A percentile compares a stretch with the other conserved stretches of the same genome.
phyloP scores from a whole-genome alignment of 2,888 invertebrate genomes.

The Ochlodes sylvanus region DNA sequence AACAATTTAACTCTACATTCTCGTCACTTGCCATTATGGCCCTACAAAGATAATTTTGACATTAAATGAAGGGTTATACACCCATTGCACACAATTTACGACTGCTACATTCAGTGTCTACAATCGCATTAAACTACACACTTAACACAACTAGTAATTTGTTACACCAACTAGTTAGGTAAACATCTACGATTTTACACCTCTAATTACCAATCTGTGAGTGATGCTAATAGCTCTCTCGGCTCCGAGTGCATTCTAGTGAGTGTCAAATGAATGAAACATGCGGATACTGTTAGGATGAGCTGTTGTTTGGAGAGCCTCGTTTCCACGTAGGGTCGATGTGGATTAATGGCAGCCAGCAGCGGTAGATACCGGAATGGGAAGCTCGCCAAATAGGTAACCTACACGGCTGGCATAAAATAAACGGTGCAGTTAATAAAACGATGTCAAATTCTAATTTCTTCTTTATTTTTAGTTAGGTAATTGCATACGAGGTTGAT shows the following conservation, averaged over 20 bases:
- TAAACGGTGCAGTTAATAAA: neutral
- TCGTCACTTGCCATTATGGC: too few relatives aligned
- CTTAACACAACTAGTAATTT: too few relatives aligned
- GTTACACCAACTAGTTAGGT: too few relatives aligned
- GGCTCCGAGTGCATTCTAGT: neutral
- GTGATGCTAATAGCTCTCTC: slow-evolving; percentile 9
- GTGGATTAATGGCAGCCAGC: slow-evolving; percentile 4
- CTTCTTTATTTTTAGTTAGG: too few relatives aligned
- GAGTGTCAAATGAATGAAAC: slow-evolving; percentile 24
- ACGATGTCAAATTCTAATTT: neutral
- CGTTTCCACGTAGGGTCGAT: slow-evolving; percentile 5
- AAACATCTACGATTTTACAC: neutral
- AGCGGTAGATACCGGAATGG: neutral
- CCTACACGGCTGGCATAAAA: neutral
- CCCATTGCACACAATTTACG: too few relatives aligned
- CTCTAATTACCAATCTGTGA: slow-evolving; percentile 6
- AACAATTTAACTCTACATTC: too few relatives aligned
- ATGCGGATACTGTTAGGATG: slow-evolving; percentile 20
- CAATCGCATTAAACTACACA: too few relatives aligned
- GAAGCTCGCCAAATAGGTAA: slow-evolving; percentile 18
- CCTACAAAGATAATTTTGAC: too few relatives aligned
- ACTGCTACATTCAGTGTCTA: too few relatives aligned
- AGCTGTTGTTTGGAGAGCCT: neutral
- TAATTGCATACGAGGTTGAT: too few relatives aligned
- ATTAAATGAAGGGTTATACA: too few relatives aligned